phyloP scores from a whole-genome alignment of 2,888 invertebrate species.

The Eilema depressum region DNA sequence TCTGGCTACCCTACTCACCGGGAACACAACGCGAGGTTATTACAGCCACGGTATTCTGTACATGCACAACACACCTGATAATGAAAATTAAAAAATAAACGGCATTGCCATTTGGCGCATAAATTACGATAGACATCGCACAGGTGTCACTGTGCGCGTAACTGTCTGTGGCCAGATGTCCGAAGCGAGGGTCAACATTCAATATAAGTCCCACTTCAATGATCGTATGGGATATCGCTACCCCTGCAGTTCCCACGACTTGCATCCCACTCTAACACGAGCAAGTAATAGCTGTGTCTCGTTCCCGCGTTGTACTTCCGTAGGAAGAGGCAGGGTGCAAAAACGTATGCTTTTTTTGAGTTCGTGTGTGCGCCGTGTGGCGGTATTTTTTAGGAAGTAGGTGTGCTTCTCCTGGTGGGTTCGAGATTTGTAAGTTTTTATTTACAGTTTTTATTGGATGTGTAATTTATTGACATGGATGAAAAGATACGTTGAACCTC shows the following conservation, averaged over 20 bases:
- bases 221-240: slow-evolving; percentile 84
- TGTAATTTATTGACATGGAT: slow-evolving; percentile 15
- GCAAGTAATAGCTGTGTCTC: slow-evolving; percentile 45
- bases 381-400: slow-evolving; percentile 54
- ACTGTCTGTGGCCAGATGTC: slow-evolving; percentile 50
- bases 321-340: slow-evolving; percentile 82
- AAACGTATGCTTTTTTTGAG: slow-evolving; percentile 76
- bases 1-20: no score
- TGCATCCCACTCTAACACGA: slow-evolving; percentile 60
- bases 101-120: slow-evolving; percentile 53
- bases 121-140: slow-evolving; percentile 65
- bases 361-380: slow-evolving; percentile 80
- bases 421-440: slow-evolving; percentile 24
- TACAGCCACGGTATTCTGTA: no score
- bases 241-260: slow-evolving; percentile 84
- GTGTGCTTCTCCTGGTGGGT: slow-evolving; percentile 40
- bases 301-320: slow-evolving; percentile 73
- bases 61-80: slow-evolving; percentile 6
- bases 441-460: slow-evolving; percentile 11
- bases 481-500: neutral
- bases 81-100: slow-evolving; percentile 30
- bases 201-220: slow-evolving; percentile 75
- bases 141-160: slow-evolving; percentile 61
- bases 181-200: slow-evolving; percentile 62
- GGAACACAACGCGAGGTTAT: no score